Evolutionary conservation across 2,797 vertebrate species (phyloP).

Genomic region (Anguilla pacifica): DNA sequence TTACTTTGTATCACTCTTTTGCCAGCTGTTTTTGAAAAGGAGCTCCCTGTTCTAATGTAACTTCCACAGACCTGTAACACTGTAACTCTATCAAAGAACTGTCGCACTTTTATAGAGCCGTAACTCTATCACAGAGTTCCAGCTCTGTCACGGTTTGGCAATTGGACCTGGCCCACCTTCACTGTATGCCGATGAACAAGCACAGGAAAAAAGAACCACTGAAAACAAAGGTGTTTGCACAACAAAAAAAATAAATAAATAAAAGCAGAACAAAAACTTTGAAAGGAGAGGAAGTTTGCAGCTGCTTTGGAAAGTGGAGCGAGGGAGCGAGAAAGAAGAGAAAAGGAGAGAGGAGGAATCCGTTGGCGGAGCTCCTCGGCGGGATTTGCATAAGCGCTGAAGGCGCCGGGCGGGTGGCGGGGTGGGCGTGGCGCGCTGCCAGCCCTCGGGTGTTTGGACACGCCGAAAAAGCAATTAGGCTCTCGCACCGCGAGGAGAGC

Average conservation of each 20-base stretch:
- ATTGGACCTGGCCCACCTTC: neutral
- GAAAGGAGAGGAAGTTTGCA: conserved; percentile 50
- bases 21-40: neutral
- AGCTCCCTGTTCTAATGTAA: too few species aligned
- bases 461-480: conserved; percentile 67
- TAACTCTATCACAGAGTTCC: neutral
- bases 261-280: conserved; percentile 12
- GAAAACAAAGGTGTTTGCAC: conserved; percentile 27
- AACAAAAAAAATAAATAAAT: conserved; percentile 45
- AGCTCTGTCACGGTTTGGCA: neutral
- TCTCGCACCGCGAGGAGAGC: conserved; percentile 58
- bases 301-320: conserved; percentile 28
- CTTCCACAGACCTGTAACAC: too few species aligned
- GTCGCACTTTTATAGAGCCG: too few species aligned
- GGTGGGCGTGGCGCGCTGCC: conserved; percentile 62
- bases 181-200: neutral
- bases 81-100: too few species aligned
- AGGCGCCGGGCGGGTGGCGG: conserved; percentile 39
- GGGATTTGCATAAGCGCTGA: conserved; percentile 61
- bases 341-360: conserved; percentile 41
- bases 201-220: neutral
- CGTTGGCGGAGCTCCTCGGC: conserved; percentile 54
- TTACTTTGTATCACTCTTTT: neutral
- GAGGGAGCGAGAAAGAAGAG: conserved; percentile 24
- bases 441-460: conserved; percentile 62